These are phyloP conservation scores for Drosophila repleta DNA, from an alignment of 1,140 invertebrate species.

Conservation along the genomic window DNA sequence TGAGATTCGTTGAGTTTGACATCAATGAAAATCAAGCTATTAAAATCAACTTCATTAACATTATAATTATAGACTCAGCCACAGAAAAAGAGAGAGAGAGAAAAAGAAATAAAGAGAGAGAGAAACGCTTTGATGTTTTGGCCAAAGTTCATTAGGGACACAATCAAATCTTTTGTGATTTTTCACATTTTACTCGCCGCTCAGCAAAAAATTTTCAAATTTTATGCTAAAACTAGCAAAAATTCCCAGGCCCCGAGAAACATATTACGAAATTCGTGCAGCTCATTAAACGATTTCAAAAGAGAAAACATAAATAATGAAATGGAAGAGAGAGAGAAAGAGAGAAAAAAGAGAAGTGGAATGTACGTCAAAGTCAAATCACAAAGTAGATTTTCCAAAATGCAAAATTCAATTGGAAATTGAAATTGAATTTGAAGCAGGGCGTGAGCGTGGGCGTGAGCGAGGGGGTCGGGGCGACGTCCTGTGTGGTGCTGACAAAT, in stretches of 20 bases:
- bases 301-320: conserved; percentile 12
- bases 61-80: conserved; percentile 25
- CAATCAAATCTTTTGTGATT: conserved; percentile 18
- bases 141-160: conserved; percentile 38
- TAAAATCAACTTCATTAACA: conserved; percentile 36
- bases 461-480: neutral
- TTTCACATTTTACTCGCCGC: neutral
- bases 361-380: conserved; percentile 60
- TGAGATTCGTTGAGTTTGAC: conserved; percentile 18
- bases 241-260: conserved; percentile 53
- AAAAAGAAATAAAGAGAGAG: neutral
- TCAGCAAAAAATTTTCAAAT: conserved; percentile 3
- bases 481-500: conserved; percentile 62
- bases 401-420: conserved; percentile 76
- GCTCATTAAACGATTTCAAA: conserved; percentile 82
- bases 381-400: conserved; percentile 69
- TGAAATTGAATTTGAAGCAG: conserved; percentile 72
- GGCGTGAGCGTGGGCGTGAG: neutral
- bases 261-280: conserved; percentile 68
- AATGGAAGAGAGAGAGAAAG: neutral
- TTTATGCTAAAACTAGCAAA: conserved; percentile 75
- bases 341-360: neutral
- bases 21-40: conserved; percentile 44
- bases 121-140: conserved; percentile 32
- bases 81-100: neutral